A percentile compares a stretch with the other conserved stretches of the same genome.
phyloP scores from a whole-genome alignment of 2,888 invertebrate species.

The Zelleria hepariella region DNA sequence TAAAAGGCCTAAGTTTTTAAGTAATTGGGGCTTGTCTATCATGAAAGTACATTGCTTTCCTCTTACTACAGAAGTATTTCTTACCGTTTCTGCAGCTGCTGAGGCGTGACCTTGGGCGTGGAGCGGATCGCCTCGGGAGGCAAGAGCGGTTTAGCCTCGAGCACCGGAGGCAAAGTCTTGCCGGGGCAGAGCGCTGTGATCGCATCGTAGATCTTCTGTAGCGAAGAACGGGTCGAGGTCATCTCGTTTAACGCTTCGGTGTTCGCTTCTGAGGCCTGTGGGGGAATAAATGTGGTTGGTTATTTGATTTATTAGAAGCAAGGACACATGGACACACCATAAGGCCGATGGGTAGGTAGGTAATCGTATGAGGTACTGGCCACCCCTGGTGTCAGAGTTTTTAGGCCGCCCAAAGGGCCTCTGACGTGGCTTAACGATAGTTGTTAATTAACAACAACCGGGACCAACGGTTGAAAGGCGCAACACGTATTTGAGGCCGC shows the following conservation, averaged over 20 bases:
- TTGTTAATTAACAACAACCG: too few species aligned
- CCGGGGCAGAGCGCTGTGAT: conserved; percentile 74
- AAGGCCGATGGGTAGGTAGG: too few species aligned
- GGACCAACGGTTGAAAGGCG: too few species aligned
- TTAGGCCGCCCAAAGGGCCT: too few species aligned
- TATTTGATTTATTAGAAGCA: too few species aligned
- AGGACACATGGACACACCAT: too few species aligned
- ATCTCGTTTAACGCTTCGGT: conserved; percentile 76
- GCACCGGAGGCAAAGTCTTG: conserved; percentile 63
- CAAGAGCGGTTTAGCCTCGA: conserved; percentile 62
- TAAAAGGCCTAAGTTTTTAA: neutral
- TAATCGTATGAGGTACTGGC: too few species aligned
- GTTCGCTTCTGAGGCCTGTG: conserved; percentile 61
- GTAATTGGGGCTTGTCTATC: neutral
- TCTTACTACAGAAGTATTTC: conserved; percentile 16
- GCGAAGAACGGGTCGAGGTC: conserved; percentile 70
- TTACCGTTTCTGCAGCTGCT: conserved; percentile 61
- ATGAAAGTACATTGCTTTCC: too few species aligned
- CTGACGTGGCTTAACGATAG: too few species aligned
- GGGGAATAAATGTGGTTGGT: too few species aligned
- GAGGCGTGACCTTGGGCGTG: conserved; percentile 58
- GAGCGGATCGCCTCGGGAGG: conserved; percentile 44
- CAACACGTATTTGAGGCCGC: too few species aligned
- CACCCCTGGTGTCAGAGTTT: too few species aligned
- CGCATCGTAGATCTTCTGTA: conserved; percentile 74